phyloP scores from a whole-genome alignment of 2,888 invertebrate genomes.

The Andrena hattorfiana region DNA sequence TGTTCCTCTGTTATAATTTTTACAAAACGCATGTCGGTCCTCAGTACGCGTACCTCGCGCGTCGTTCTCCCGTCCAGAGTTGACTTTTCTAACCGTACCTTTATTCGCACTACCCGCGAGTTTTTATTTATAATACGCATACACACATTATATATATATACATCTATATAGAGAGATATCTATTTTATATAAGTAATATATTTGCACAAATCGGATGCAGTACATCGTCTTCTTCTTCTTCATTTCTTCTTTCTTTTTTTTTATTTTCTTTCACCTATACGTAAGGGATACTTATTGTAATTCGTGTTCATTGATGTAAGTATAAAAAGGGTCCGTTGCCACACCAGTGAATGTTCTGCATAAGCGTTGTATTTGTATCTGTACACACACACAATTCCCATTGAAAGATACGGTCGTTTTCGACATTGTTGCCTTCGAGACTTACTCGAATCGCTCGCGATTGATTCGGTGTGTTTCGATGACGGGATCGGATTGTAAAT shows the following conservation, averaged over 20 bases:
- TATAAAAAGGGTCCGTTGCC: constrained; percentile 5
- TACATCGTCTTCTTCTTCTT: constrained; percentile 34
- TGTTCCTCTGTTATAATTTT: neutral
- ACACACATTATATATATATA: constrained; percentile 45
- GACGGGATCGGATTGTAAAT: neutral
- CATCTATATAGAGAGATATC: constrained; percentile 36
- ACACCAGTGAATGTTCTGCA: constrained; percentile 18
- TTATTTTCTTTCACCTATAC: constrained; percentile 23
- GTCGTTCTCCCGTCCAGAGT: constrained; percentile 47
- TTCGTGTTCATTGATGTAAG: constrained; percentile 30
- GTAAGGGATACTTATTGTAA: constrained; percentile 13
- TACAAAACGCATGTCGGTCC: neutral
- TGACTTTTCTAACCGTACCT: constrained; percentile 54
- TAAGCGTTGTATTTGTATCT: constrained; percentile 48
- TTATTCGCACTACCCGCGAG: constrained; percentile 44
- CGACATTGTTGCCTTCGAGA: constrained; percentile 5
- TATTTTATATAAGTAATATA: constrained; percentile 55
- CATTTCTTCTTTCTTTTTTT: constrained; percentile 20
- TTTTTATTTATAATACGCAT: constrained; percentile 64
- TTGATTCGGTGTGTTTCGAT: neutral
- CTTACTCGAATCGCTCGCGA: neutral
- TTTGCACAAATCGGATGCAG: constrained; percentile 47
- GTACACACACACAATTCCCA: constrained; percentile 30
- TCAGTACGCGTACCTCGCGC: constrained; percentile 17
- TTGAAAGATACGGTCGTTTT: constrained; percentile 46